Conservation (phyloP, 2,113 vertebrate species). For the Corythornis vintsioides region DNA sequence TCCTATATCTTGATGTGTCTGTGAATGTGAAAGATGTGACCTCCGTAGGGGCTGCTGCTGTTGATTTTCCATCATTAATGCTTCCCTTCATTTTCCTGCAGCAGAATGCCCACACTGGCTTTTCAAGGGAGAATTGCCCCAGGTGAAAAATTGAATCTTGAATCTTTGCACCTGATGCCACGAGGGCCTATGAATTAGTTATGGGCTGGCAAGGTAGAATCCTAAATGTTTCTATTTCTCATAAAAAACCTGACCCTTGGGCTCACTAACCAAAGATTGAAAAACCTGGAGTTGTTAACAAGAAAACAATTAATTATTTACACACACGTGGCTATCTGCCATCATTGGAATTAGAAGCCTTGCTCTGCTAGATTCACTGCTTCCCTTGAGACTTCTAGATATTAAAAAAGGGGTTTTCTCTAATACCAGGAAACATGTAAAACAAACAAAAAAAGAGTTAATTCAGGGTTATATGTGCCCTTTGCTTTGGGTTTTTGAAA, state of each 20-base stretch:
- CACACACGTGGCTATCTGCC: slow-evolving; percentile 26
- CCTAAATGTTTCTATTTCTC: slow-evolving; percentile 60
- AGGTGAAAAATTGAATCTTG: slow-evolving; percentile 68
- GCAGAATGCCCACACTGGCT: slow-evolving; percentile 48
- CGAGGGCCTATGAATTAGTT: slow-evolving; percentile 75
- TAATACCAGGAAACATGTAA: neutral
- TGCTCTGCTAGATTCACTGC: slow-evolving; percentile 34
- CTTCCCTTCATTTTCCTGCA: slow-evolving; percentile 57
- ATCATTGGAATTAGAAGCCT: slow-evolving; percentile 39
- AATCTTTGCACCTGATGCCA: slow-evolving; percentile 72
- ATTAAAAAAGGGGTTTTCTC: neutral
- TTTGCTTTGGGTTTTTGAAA: neutral
- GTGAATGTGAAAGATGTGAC: slow-evolving; percentile 39
- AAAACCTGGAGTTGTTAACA: slow-evolving; percentile 58
- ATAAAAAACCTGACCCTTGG: slow-evolving; percentile 39
- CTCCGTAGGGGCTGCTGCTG: slow-evolving; percentile 36
- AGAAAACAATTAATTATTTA: slow-evolving; percentile 75
- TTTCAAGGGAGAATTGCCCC: slow-evolving; percentile 64
- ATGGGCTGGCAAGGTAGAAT: slow-evolving; percentile 64
- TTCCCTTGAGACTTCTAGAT: neutral
- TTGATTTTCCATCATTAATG: slow-evolving; percentile 53
- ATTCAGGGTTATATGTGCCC: neutral
- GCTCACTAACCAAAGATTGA: slow-evolving; percentile 49
- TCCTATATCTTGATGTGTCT: slow-evolving; percentile 13
- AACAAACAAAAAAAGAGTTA: neutral